Base-by-base conservation (phyloP, 1,140 invertebrate genomes). In the Papilio polytes region DNA sequence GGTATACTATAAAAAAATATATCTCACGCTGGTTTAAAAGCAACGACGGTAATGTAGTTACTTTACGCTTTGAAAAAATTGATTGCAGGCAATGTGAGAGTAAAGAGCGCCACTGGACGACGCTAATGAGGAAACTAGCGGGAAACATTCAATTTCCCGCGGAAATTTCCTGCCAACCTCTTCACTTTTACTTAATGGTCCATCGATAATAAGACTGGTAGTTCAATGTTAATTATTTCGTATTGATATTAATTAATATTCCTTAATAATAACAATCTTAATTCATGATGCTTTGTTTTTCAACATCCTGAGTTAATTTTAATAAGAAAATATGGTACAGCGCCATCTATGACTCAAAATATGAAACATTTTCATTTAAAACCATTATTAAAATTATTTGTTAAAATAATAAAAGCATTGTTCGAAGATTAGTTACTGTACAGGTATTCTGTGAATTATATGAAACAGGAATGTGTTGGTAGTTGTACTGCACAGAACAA, bases 91-190 rank as follows among this genome's bases (percentile, higher is more conserved):
- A 76, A 46, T 53, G 31, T 73, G 15, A 18, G 41, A 41, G 74
- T 51, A 31, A 76, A 76, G 44, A 48, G 46, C 22, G 20, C 74
- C 44, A 76, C 74, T 76, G 74, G 74, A 48, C 74, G 46, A 51
- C 74, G n/a, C 20, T 76, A 76, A 76, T 76, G 74, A 76, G 74
- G 74, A 76, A 53, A 76, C 74, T 76, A 46, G 41, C 46, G 48
- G 74, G 41, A 76, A 76, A 76, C 44, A 76, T 76, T 76, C 74
- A 76, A 76, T 76, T 76, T 76, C 74, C 74, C 46, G 74, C 8
- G 74, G 44, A 44, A 48, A 31, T 76, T 46, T 46, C 74, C 73
- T 20, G 44, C 44, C 44, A 51, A 51, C 74, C 74, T 76, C 74
- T 76, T 53, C 46, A 76, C 48, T 48, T 51, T 76, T 46, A 51